These are phyloP conservation scores for Archilochus colubris DNA, from an alignment of 2,113 vertebrate species.

Conservation along the genomic window DNA sequence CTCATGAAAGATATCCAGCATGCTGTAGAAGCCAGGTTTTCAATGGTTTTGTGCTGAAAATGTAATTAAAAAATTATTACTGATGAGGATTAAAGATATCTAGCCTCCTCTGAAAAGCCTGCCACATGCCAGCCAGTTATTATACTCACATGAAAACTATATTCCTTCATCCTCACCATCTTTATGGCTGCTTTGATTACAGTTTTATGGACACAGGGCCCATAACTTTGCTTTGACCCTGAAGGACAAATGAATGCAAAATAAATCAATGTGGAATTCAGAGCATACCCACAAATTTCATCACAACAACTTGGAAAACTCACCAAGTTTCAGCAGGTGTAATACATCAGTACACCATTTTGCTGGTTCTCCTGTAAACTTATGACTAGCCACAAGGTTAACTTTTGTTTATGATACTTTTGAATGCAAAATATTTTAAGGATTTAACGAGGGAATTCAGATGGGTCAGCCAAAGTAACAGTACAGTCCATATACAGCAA, in stretches of 20 bases:
- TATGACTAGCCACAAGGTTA: background rate
- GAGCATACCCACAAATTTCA: background rate
- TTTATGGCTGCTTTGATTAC: background rate
- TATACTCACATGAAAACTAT: background rate
- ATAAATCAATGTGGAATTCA: conserved; percentile 8
- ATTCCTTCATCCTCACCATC: background rate
- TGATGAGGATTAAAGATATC: background rate
- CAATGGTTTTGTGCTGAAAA: background rate
- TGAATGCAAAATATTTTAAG: background rate
- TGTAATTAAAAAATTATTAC: background rate
- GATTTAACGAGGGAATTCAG: background rate
- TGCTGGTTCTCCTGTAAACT: background rate
- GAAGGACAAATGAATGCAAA: conserved; percentile 9
- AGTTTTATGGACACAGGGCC: background rate
- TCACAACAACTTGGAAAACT: background rate
- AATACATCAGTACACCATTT: background rate
- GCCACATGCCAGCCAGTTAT: background rate
- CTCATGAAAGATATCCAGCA: background rate
- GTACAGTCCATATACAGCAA: background rate
- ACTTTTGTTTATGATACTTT: background rate
- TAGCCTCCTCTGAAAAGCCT: background rate
- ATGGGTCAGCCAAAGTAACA: background rate
- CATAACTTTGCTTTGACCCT: conserved; percentile 31
- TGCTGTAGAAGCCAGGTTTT: background rate
- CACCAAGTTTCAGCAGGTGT: background rate